These are phyloP conservation scores for Tetrao urogallus DNA, from an alignment of 2,113 vertebrate genomes.

Conservation along the genomic window DNA sequence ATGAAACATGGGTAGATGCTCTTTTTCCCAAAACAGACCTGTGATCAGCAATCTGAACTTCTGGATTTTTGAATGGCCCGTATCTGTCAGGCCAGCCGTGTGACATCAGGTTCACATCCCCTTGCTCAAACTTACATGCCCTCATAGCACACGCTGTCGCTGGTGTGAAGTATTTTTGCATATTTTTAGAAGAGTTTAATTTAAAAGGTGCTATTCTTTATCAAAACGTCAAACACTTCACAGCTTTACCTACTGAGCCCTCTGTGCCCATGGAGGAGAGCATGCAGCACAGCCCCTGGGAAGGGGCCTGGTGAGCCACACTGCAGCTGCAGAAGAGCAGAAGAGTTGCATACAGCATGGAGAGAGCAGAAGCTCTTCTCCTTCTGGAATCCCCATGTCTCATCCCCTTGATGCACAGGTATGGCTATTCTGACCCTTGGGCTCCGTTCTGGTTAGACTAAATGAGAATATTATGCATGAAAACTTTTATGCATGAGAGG, in stretches of 20 bases:
- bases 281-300: rapidly evolving
- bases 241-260: rapidly evolving
- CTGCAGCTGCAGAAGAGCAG: neutral
- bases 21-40: neutral
- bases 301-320: neutral
- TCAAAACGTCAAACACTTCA: neutral
- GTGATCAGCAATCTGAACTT: neutral
- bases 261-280: neutral
- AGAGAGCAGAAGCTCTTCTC: neutral
- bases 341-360: neutral
- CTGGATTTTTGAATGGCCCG: neutral
- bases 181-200: neutral
- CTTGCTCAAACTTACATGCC: neutral
- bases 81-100: neutral
- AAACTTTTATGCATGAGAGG: conserved; percentile 28
- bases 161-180: neutral
- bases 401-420: neutral
- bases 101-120: neutral
- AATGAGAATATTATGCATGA: neutral
- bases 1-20: neutral
- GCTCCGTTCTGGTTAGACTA: conserved; percentile 2
- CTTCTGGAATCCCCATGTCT: neutral
- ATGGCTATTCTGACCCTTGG: conserved; percentile 36
- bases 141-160: neutral
- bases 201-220: neutral